These are phyloP conservation scores for Tipula lateralis DNA, from an alignment of 2,888 invertebrate genomes.

Conservation along the genomic window DNA sequence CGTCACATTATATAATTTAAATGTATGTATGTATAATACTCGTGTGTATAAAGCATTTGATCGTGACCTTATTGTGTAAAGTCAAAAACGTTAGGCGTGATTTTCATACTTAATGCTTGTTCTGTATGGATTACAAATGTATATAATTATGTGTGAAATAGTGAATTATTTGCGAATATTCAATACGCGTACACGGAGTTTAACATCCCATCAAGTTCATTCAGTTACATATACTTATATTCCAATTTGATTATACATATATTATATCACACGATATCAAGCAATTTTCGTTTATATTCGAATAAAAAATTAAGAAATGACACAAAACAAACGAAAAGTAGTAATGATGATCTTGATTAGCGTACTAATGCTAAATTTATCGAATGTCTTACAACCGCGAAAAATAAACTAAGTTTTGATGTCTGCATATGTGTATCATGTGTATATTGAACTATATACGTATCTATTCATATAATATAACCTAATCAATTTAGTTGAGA, in stretches of 20 bases:
- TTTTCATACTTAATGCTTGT: background rate
- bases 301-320: background rate
- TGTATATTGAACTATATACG: background rate
- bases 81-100: background rate
- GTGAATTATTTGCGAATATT: background rate
- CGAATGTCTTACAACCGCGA: background rate
- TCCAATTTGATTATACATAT: background rate
- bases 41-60: background rate
- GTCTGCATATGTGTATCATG: too few relatives aligned
- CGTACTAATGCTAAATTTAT: background rate
- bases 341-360: background rate
- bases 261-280: too few relatives aligned
- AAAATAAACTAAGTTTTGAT: background rate
- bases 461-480: background rate
- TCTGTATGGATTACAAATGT: background rate
- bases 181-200: background rate
- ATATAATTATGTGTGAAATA: background rate
- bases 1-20: background rate
- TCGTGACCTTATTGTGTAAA: background rate
- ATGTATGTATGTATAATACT: too few relatives aligned
- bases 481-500: background rate
- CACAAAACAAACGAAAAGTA: background rate
- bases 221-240: background rate
- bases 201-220: background rate
- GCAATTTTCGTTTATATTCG: background rate